phyloP scores from a whole-genome alignment of 2,888 invertebrate genomes.

The Heliconius hortense region DNA sequence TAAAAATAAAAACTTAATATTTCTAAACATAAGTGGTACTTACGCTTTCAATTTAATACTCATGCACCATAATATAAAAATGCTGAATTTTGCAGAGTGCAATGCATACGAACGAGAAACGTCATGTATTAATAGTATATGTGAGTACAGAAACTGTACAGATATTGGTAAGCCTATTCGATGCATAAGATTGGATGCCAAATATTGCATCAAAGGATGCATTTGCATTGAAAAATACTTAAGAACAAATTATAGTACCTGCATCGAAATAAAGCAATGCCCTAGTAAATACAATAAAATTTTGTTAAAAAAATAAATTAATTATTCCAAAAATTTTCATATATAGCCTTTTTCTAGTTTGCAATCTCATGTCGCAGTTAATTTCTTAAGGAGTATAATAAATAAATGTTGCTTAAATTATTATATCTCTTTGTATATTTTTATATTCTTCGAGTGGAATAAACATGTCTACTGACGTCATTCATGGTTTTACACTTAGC shows the following conservation, averaged over 20 bases:
- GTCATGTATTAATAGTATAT: constrained; percentile 21
- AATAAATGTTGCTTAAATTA: not conserved
- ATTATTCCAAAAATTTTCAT: not conserved
- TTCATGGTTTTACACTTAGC: not conserved
- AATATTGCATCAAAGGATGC: constrained; percentile 28
- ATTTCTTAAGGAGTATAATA: not conserved
- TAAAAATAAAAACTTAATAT: no score
- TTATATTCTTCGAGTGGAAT: not conserved
- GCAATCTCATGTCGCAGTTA: not conserved
- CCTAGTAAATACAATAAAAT: constrained; percentile 33
- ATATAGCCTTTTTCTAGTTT: not conserved
- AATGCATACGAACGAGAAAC: constrained; percentile 24
- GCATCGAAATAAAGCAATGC: constrained; percentile 46
- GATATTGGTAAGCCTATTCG: constrained; percentile 28
- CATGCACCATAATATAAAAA: not conserved
- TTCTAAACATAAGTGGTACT: no score
- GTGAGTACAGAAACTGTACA: constrained; percentile 28
- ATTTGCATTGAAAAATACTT: constrained; percentile 44
- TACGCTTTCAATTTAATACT: not conserved
- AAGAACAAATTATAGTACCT: constrained; percentile 42
- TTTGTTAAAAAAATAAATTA: not conserved
- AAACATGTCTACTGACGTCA: not conserved
- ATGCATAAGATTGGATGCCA: constrained; percentile 29
- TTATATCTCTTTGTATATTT: not conserved
- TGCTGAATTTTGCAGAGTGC: not conserved